Conservation (phyloP, 1,140 invertebrate species). For the Drosophila lacertosa region DNA sequence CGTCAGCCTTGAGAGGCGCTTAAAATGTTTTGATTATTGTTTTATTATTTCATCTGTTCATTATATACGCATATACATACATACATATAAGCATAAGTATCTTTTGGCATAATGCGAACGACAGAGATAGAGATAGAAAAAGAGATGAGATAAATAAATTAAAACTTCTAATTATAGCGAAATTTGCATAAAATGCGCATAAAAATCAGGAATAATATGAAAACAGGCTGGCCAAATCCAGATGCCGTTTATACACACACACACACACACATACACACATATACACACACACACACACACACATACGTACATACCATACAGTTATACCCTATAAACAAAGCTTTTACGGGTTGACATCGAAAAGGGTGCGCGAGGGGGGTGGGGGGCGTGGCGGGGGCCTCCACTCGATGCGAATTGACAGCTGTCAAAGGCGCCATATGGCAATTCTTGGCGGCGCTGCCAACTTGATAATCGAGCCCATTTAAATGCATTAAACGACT, state of each 20-base stretch:
- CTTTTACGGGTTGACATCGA: no score
- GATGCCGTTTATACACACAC: background rate
- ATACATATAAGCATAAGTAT: conserved; percentile 42
- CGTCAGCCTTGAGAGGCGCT: conserved; percentile 73
- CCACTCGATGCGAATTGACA: conserved; percentile 43
- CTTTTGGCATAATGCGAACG: background rate
- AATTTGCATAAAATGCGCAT: conserved; percentile 29
- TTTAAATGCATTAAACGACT: conserved; percentile 73
- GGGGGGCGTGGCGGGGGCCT: background rate
- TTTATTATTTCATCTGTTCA: conserved; percentile 50
- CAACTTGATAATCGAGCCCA: conserved; percentile 63
- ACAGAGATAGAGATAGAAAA: background rate
- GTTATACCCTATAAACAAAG: no score
- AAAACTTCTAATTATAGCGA: conserved; percentile 34
- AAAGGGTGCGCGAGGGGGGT: no score
- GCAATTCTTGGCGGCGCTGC: conserved; percentile 32
- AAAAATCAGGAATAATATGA: conserved; percentile 34
- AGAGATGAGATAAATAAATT: conserved; percentile 12
- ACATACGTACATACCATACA: no score
- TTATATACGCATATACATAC: no score
- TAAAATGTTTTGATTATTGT: conserved; percentile 79
- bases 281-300: background rate
- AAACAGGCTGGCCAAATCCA: conserved; percentile 12
- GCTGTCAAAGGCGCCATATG: conserved; percentile 54
- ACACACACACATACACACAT: background rate